Conservation (phyloP, 2,888 invertebrate genomes). For the Netelia virgata region DNA sequence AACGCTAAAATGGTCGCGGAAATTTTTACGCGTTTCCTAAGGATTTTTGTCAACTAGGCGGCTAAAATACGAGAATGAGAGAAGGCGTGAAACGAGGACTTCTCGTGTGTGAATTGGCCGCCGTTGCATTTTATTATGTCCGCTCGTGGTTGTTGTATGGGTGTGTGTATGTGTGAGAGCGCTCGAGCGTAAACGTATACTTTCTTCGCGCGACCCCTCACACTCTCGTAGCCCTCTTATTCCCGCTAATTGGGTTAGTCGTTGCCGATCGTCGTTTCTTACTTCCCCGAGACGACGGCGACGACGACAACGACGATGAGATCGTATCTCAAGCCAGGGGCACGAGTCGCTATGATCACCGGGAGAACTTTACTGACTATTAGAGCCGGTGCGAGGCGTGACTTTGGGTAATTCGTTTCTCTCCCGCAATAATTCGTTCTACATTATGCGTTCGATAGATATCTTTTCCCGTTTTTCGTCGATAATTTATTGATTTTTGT, state of each 20-base stretch:
- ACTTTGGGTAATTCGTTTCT: neutral
- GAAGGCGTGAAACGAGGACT: neutral
- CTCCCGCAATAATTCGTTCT: neutral
- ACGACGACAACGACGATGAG: neutral
- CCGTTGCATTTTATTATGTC: neutral
- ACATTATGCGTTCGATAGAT: neutral
- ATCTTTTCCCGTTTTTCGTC: neutral
- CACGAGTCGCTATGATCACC: neutral
- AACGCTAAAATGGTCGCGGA: neutral
- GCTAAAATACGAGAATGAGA: neutral
- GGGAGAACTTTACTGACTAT: constrained; percentile 1
- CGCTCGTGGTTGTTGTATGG: neutral
- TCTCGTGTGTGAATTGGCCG: neutral
- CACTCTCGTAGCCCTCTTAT: constrained; percentile 26
- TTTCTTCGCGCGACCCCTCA: constrained; percentile 59
- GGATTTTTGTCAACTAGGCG: neutral
- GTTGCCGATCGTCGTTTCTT: constrained; percentile 51
- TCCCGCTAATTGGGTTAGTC: constrained; percentile 66
- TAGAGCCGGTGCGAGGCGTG: neutral
- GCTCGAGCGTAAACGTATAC: constrained; percentile 59
- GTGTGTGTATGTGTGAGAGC: constrained; percentile 30
- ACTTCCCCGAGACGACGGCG: constrained; percentile 30
- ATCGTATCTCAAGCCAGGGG: neutral
- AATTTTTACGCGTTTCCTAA: neutral
- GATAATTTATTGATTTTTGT: neutral